These are phyloP conservation scores for Drosophila nannoptera DNA, from an alignment of 1,140 invertebrate species.

Conservation along the genomic window DNA sequence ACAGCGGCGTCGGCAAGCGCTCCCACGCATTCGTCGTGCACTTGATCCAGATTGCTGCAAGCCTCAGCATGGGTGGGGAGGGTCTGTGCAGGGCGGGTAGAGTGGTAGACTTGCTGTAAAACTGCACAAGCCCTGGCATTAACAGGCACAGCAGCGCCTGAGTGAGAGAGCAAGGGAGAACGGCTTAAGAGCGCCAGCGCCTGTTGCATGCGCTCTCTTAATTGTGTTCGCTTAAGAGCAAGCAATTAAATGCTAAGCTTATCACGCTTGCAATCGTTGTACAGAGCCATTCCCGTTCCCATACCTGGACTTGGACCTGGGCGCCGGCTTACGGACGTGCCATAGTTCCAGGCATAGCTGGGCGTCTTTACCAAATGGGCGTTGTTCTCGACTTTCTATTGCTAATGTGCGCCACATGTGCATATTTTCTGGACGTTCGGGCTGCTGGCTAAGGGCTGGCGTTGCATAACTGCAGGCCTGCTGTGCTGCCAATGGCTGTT, in stretches of 20 bases:
- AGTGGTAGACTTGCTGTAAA: conserved; percentile 16
- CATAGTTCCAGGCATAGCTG: conserved; percentile 1
- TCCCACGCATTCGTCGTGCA: conserved; percentile 37
- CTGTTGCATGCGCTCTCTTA: conserved; percentile 17
- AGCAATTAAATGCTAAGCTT: conserved; percentile 49
- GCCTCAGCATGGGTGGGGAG: too few relatives aligned
- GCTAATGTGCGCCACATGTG: conserved; percentile 59
- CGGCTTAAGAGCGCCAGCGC: background rate
- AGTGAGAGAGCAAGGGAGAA: background rate
- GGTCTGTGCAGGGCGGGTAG: background rate
- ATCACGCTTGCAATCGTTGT: conserved; percentile 45
- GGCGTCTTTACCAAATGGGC: conserved; percentile 48
- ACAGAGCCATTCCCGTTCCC: conserved; percentile 39
- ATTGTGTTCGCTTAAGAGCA: conserved; percentile 13
- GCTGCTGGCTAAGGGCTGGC: background rate
- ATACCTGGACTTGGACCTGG: conserved; percentile 13
- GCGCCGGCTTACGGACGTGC: conserved; percentile 24
- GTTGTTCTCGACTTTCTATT: conserved; percentile 11
- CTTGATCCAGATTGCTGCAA: conserved; percentile 34
- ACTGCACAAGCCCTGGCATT: background rate
- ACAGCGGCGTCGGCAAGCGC: conserved; percentile 4
- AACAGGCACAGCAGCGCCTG: background rate
- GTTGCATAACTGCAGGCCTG: conserved; percentile 9
- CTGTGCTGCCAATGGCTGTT: background rate
- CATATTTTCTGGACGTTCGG: conserved; percentile 16